These are phyloP conservation scores for Oceanodroma tethys DNA, from an alignment of 2,113 vertebrate genomes.

Conservation along the genomic window DNA sequence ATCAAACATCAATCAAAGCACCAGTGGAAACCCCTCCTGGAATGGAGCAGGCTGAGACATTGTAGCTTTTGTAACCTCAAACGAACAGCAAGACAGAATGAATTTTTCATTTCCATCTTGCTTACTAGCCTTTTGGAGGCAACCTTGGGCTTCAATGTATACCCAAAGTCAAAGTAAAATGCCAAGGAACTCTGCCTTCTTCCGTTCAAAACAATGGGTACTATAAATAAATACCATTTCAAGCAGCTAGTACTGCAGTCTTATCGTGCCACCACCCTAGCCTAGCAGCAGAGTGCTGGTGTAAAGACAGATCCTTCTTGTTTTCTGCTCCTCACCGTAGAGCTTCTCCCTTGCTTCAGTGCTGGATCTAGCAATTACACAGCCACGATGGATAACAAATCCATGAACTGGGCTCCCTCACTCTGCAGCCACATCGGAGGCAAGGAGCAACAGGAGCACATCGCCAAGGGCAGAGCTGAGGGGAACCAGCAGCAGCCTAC, in stretches of 20 bases:
- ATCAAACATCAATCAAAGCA: not conserved
- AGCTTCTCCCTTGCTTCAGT: not conserved
- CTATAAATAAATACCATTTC: not conserved
- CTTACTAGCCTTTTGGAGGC: not conserved
- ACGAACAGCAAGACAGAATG: not conserved
- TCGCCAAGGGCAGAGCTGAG: rapidly evolving
- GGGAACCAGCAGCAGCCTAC: not conserved
- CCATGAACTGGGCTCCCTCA: not conserved
- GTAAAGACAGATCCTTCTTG: not conserved
- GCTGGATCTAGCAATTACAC: not conserved
- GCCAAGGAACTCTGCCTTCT: not conserved
- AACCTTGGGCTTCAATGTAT: not conserved
- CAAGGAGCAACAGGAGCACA: not conserved
- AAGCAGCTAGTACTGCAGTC: not conserved
- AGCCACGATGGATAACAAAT: rapidly evolving
- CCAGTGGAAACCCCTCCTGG: not conserved
- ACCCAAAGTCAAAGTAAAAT: not conserved
- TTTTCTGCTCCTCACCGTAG: not conserved
- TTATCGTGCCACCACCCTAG: not conserved
- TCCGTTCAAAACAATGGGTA: rapidly evolving
- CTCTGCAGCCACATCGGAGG: rapidly evolving
- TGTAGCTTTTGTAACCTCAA: not conserved
- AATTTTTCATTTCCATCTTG: not conserved
- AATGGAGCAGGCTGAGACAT: rapidly evolving
- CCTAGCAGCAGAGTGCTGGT: not conserved